phyloP scores from a whole-genome alignment of 2,113 vertebrate species.

The Datnioides undecimradiatus region DNA sequence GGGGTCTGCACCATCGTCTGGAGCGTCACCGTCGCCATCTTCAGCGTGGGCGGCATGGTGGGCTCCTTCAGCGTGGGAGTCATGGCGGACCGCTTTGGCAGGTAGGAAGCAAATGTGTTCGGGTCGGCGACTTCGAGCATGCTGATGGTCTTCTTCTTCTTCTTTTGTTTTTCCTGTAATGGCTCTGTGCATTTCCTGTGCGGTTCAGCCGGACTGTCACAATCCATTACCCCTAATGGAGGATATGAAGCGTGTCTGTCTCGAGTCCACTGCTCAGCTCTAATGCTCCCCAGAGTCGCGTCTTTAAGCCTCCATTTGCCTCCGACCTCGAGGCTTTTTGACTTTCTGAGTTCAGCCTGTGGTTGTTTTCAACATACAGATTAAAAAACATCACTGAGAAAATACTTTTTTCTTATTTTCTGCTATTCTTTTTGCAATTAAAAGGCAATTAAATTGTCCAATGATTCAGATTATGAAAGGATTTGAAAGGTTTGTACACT shows the following conservation, averaged over 20 bases:
- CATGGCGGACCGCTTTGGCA: constrained; percentile 93
- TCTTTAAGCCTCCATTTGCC: not conserved
- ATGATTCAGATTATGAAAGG: not conserved
- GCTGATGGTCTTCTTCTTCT: no score
- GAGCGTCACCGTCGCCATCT: constrained; percentile 94
- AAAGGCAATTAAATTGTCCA: not conserved
- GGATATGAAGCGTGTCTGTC: constrained; percentile 2
- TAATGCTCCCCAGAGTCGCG: constrained; percentile 28
- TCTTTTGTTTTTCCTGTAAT: not conserved
- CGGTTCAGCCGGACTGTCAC: not conserved
- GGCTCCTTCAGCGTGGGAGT: constrained; percentile 95
- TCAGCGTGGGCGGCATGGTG: constrained; percentile 95
- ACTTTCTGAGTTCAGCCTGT: not conserved
- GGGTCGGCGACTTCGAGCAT: no score
- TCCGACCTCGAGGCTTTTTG: not conserved
- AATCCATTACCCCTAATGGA: constrained; percentile 35
- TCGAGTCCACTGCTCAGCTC: not conserved
- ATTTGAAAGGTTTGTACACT: not conserved
- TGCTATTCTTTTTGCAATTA: not conserved
- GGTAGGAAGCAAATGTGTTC: constrained; percentile 79
- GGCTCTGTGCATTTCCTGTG: constrained; percentile 25
- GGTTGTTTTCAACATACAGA: not conserved
- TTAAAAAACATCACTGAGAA: not conserved
- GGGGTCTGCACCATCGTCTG: constrained; percentile 88
- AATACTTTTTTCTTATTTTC: not conserved